These are phyloP conservation scores for Heliconius ethilla DNA, from an alignment of 2,888 invertebrate genomes.

Conservation along the genomic window DNA sequence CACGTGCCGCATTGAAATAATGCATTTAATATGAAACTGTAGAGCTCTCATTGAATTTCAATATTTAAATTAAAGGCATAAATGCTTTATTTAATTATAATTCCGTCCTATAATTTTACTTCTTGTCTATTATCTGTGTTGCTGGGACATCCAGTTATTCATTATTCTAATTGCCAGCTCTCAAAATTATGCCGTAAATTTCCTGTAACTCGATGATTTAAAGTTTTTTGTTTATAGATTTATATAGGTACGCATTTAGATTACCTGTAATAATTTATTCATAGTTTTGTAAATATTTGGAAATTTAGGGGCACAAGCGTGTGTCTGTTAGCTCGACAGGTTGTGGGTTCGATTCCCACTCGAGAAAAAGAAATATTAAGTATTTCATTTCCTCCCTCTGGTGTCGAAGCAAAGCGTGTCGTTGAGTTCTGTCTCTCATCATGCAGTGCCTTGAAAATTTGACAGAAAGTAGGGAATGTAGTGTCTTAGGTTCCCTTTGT, in stretches of 20 bases:
- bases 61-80: constrained; percentile 54
- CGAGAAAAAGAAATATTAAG: too few species aligned
- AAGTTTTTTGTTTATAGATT: neutral
- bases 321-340: too few species aligned
- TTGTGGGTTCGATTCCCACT: too few species aligned
- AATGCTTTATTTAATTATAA: constrained; percentile 41
- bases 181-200: constrained; percentile 4
- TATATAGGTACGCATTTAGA: neutral
- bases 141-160: constrained; percentile 28
- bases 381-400: too few species aligned
- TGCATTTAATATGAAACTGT: constrained; percentile 55
- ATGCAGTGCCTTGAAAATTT: too few species aligned
- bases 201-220: neutral
- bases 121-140: constrained; percentile 31
- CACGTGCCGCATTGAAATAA: constrained; percentile 51
- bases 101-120: constrained; percentile 35
- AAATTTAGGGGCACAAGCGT: too few species aligned
- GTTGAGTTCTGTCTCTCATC: too few species aligned
- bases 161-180: constrained; percentile 34
- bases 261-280: neutral
- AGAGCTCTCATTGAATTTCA: constrained; percentile 54
- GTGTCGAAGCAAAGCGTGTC: too few species aligned
- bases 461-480: too few species aligned
- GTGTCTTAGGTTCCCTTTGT: too few species aligned
- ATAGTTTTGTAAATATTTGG: too few species aligned